Base-by-base conservation (phyloP, 2,113 vertebrate genomes). In the Phyllostomus hastatus region DNA sequence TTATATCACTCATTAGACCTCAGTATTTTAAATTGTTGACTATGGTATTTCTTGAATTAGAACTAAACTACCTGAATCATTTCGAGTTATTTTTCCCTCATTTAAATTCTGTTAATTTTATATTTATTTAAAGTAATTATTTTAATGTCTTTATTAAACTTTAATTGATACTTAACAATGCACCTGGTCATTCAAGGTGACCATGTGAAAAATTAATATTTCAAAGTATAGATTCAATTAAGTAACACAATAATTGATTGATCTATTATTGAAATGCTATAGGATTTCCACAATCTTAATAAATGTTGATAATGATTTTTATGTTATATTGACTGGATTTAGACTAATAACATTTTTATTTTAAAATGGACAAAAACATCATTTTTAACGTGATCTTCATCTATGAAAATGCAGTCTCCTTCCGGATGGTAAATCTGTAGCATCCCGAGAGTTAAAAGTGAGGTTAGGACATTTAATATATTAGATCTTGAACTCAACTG, bases 101-200 rank as follows among this genome's bases (percentile, higher is more conserved):
- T 2, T 75, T 92, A 66, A 85, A 59, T 75, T 93, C 11, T 87
- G 19, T 76, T 72, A 38, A 72, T 41, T 85, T 89, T 9, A 28
- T 95, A 41, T 90, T 81, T 73, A 83, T 64, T 82, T 90, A 94
- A 79, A 73, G 43, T 69, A 59, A 50, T 73, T 94, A 48, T 85
- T 69, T 82, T 81, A 66, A 41, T 50, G n/a, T 22, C 31, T 69
- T 95, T 35, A 48, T 48, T 80, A 76, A 70, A 81, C 14, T 76
- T n/a, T 64, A 38, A 35, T 57, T 69, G 73, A 76, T 31, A 64
- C 61, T 31, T 31, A 64, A 31, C 26, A 31, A 31, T 31, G 28
- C 28, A 64, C 61, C 61, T 64, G 28, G 28, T 64, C 28, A 64
- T 28, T 28, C 28, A 64, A 64, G 28, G 61, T 31, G 28, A 64